Base-by-base conservation (phyloP, 1,140 invertebrate genomes). In the Mylabris phalerata region DNA sequence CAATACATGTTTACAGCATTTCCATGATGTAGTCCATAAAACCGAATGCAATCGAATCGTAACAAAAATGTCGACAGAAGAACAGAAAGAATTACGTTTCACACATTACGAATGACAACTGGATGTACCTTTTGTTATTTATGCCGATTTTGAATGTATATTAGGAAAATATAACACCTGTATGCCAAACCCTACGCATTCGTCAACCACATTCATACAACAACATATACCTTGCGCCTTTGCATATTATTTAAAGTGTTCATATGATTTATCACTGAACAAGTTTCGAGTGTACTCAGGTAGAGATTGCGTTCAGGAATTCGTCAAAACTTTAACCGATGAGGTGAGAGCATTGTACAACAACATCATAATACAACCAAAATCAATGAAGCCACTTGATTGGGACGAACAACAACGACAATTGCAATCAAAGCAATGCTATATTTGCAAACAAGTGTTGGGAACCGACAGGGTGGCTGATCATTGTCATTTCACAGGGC, bases 401-500 rank as follows among this genome's bases (percentile, higher is more conserved):
- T 13, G 13, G 7, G 2, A 32, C 7, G 27, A 4, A 32, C 4
- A 32, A 4, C 27, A 32, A 32, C 4, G 27, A 32, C 4, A 7
- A 32, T 32, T 32, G 7, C 27, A 32, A 32, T 32, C 27, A 32
- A 11, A 0, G 0, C 42, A 55, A 19, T 72, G 71, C 66, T n/a
- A 73, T 49, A 73, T 73, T 55, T 73, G 71, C 49, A 46, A 62
- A 57, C 57, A 65, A 52, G 39, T 60, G 59, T 50, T 57, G 3
- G 11, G 41, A 48, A 62, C 60, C 25, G 55, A 66, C 48, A 66
- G 61, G 59, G 61, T 70, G 10, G 40, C 38, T 27, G 69, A 75
- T 55, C 71, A 75, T 65, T 60, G 60, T 62, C 71, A 75, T 62
- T 61, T 71, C 7, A 32, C n/a, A n/a, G n/a, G n/a, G n/a, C n/a